Conservation (phyloP, 2,888 invertebrate species). For the Eueremaeus valkanovi region DNA sequence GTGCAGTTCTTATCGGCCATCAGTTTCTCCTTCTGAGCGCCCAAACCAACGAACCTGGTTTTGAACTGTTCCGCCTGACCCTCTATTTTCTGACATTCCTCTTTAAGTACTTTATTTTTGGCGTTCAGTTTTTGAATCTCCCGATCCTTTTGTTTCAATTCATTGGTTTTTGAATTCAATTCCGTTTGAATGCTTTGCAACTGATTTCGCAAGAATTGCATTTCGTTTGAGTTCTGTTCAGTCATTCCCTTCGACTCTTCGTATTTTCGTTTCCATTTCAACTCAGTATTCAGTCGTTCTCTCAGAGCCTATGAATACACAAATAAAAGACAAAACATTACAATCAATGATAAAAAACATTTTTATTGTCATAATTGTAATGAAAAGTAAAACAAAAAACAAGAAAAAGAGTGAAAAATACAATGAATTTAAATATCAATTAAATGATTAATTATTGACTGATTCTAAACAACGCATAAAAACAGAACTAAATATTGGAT, state of each 20-base stretch:
- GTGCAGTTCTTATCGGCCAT: conserved; percentile 4
- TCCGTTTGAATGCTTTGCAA: neutral
- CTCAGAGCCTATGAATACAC: conserved; percentile 1
- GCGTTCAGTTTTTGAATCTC: conserved; percentile 17
- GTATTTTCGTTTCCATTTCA: conserved; percentile 2
- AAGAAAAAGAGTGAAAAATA: neutral
- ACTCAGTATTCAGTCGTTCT: conserved; percentile 3
- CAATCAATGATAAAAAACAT: neutral
- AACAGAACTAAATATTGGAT: neutral
- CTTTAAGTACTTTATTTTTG: conserved; percentile 11
- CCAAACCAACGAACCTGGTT: neutral
- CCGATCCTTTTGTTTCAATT: neutral
- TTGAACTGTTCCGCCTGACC: conserved; percentile 3
- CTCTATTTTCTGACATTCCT: conserved; percentile 18
- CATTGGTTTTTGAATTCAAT: neutral
- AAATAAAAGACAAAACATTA: neutral
- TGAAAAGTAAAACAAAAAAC: neutral
- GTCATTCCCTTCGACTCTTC: neutral
- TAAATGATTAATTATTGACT: neutral
- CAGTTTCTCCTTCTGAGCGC: neutral
- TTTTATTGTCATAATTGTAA: conserved; percentile 20
- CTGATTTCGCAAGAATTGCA: neutral
- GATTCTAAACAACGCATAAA: neutral
- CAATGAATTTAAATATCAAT: neutral
- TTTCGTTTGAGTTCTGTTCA: neutral